phyloP scores from a whole-genome alignment of 2,113 vertebrate species.

The Eubucco bourcierii region DNA sequence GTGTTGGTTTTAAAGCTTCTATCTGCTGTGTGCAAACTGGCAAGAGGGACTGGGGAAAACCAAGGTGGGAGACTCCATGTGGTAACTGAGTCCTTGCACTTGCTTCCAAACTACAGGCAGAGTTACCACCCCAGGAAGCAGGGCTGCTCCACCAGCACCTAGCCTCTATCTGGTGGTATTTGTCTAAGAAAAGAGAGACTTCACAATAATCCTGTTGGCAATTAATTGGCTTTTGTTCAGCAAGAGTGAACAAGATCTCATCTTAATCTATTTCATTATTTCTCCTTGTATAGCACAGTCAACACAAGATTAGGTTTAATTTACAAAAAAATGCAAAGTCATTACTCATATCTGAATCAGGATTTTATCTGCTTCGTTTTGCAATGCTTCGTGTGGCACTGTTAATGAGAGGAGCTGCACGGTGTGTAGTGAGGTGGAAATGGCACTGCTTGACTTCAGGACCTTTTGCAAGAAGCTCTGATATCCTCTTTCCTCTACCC shows the following conservation, averaged over 20 bases:
- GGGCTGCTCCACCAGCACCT: background rate
- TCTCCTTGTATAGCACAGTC: slow-evolving; percentile 72
- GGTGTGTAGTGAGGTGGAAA: background rate
- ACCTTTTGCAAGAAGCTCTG: background rate
- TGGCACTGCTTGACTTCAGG: background rate
- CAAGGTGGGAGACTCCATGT: background rate
- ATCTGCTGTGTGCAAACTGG: background rate
- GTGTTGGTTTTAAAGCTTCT: background rate
- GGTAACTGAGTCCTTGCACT: background rate
- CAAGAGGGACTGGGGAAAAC: background rate
- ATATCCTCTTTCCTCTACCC: background rate
- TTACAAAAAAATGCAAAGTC: slow-evolving; percentile 62
- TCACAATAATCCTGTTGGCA: slow-evolving; percentile 52
- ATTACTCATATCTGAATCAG: slow-evolving; percentile 60
- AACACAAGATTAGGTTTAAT: slow-evolving; percentile 80
- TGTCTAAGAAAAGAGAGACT: background rate
- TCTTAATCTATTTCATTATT: slow-evolving; percentile 79
- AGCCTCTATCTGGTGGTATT: background rate
- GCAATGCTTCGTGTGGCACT: background rate
- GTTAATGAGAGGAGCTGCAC: background rate
- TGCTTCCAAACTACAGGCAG: too few species aligned
- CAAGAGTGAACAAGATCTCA: slow-evolving; percentile 70
- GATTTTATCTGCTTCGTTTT: slow-evolving; percentile 38
- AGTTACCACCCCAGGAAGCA: background rate
- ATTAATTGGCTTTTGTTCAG: slow-evolving; percentile 78